phyloP scores from a whole-genome alignment of 2,797 vertebrate genomes.

The Percopsis omiscomaycus region DNA sequence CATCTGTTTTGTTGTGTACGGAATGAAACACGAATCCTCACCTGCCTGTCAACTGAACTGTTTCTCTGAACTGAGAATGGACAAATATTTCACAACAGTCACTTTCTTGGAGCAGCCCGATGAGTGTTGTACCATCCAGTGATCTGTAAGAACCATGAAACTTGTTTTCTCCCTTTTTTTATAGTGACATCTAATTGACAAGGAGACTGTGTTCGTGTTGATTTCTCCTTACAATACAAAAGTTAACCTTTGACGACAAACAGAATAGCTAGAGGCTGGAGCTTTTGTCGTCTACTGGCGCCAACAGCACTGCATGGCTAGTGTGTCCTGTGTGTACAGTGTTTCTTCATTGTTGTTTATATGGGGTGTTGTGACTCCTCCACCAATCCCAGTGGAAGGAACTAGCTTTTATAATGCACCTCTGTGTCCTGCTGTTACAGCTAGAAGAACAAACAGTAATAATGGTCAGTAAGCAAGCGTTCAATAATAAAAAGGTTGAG shows the following conservation, averaged over 20 bases:
- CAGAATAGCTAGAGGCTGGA: constrained; percentile 30
- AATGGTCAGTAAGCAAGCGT: constrained; percentile 1
- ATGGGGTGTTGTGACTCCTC: constrained; percentile 35
- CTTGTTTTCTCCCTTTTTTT: constrained; percentile 12
- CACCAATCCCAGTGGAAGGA: constrained; percentile 44
- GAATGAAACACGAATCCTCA: too few relatives aligned
- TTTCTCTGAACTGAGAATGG: too few relatives aligned
- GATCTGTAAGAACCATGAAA: constrained; percentile 9
- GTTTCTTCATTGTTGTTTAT: constrained; percentile 42
- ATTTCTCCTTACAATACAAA: constrained; percentile 31
- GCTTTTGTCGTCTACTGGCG: constrained; percentile 25
- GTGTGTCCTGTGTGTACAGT: constrained; percentile 50
- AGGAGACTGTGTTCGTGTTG: constrained; percentile 19
- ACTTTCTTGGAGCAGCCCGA: too few relatives aligned
- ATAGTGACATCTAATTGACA: constrained; percentile 16
- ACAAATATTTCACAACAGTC: too few relatives aligned
- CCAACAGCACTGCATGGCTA: constrained; percentile 63
- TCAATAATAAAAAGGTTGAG: constrained; percentile 11
- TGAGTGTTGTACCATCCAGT: constrained; percentile 10
- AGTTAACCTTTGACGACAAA: constrained; percentile 38
- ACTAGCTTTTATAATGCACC: constrained; percentile 41
- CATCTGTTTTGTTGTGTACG: too few relatives aligned
- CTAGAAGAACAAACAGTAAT: background rate
- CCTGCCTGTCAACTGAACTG: too few relatives aligned
- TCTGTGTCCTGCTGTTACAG: constrained; percentile 31